These are phyloP conservation scores for Ormyrus rosae DNA, from an alignment of 2,888 invertebrate species.

Conservation along the genomic window DNA sequence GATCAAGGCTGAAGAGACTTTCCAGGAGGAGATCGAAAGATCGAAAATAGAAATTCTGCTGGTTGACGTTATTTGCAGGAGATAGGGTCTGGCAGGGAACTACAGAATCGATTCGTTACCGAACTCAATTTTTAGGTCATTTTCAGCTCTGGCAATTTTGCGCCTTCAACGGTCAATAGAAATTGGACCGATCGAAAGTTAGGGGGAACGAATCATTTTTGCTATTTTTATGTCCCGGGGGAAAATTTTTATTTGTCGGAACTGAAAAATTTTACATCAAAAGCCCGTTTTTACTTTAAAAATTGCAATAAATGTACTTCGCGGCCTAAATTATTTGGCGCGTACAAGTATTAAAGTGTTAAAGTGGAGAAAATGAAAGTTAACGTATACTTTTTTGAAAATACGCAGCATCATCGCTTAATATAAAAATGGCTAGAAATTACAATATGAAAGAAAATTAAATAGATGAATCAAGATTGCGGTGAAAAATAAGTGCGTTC, in stretches of 20 bases:
- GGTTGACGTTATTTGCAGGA: not conserved
- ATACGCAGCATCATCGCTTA: no score
- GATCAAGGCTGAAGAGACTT: constrained; percentile 14
- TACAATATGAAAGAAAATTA: no score
- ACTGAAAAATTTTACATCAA: not conserved
- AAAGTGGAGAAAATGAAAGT: no score
- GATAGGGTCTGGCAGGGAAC: not conserved
- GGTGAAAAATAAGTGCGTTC: no score
- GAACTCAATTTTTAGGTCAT: constrained; percentile 43
- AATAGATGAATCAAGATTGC: no score
- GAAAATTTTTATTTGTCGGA: not conserved
- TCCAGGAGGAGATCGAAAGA: not conserved
- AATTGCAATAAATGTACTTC: no score
- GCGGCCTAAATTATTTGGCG: no score
- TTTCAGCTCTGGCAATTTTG: constrained; percentile 23
- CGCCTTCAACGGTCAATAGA: not conserved
- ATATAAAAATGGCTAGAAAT: no score
- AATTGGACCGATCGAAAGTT: constrained; percentile 10
- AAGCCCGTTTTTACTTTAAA: no score
- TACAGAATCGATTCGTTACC: constrained; percentile 10
- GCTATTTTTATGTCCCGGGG: constrained; percentile 5
- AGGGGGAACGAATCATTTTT: constrained; percentile 25
- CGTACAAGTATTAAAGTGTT: no score
- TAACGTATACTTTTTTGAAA: no score
- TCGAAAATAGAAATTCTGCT: constrained; percentile 24